Evolutionary conservation across 2,113 vertebrate genomes (phyloP).

Genomic region (Laticauda colubrina): DNA sequence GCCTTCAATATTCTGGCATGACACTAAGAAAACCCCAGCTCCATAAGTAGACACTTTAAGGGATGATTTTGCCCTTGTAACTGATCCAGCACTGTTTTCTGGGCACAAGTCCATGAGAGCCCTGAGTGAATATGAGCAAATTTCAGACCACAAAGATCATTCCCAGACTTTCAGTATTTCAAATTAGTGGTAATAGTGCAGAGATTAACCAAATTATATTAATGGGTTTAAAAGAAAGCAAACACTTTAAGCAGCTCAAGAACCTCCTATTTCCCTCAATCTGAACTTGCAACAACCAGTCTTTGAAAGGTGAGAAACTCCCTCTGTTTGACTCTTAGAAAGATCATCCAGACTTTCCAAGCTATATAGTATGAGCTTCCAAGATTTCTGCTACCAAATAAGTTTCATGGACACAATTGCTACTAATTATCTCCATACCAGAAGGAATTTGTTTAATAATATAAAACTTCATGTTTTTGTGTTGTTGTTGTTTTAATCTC

Average conservation of each 20-base stretch:
- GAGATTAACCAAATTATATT: not conserved
- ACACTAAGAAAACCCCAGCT: not conserved
- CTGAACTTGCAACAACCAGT: slow-evolving; percentile 16
- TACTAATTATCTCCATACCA: not conserved
- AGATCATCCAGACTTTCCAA: not conserved
- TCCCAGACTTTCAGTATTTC: slow-evolving; percentile 17
- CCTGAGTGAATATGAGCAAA: not conserved
- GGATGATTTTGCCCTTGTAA: not conserved
- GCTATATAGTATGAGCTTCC: not conserved
- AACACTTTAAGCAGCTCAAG: slow-evolving; percentile 18
- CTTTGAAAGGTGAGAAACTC: slow-evolving; percentile 6
- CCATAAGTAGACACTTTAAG: not conserved
- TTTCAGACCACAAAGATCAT: not conserved
- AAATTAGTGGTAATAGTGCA: slow-evolving; percentile 20
- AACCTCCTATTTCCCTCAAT: not conserved
- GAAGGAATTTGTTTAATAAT: not conserved
- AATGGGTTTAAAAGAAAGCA: slow-evolving; percentile 4
- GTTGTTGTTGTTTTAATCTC: not conserved
- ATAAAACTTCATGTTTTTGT: not conserved
- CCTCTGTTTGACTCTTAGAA: not conserved
- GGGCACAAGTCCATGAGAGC: not conserved
- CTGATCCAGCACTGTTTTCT: not conserved
- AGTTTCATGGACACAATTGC: slow-evolving; percentile 6
- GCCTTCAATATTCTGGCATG: not conserved
- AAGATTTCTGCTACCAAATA: slow-evolving; percentile 23